phyloP scores from a whole-genome alignment of 30 jellyfish, hydroid and myxozoan genomes.

The Cassiopea andromeda region DNA sequence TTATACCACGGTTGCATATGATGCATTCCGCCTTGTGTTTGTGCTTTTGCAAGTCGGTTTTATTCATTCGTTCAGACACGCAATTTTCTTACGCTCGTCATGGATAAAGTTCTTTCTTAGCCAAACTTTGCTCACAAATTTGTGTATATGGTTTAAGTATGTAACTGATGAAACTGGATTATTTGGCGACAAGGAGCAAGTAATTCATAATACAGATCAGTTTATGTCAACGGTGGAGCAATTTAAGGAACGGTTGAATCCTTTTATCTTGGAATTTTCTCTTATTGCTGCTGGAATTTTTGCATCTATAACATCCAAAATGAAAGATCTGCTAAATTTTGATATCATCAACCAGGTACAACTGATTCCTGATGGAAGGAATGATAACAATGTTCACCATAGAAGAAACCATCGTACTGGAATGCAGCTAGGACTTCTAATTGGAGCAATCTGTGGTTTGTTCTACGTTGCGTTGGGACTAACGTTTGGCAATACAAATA shows the following conservation, averaged over 20 bases:
- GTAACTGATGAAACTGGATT: constrained; percentile 9
- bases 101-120: not conserved
- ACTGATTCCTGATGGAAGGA: too few relatives aligned
- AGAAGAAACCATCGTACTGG: not conserved
- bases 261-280: constrained; percentile 37
- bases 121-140: constrained; percentile 10
- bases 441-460: constrained; percentile 1
- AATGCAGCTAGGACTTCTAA: constrained; percentile 18
- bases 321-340: not conserved
- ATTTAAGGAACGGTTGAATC: constrained; percentile 3
- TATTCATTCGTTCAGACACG: constrained; percentile 14
- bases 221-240: not conserved
- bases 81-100: not conserved
- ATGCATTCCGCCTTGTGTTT: not conserved
- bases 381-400: not conserved
- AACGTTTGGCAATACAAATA: constrained; percentile 10
- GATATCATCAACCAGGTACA: not conserved
- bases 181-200: not conserved
- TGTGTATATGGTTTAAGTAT: constrained; percentile 19
- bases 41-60: not conserved
- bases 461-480: constrained; percentile 12
- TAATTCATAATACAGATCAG: not conserved
- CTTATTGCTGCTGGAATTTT: constrained; percentile 33
- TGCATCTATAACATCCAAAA: constrained; percentile 2
- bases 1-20: not conserved